Evolutionary conservation across 2,888 invertebrate genomes (phyloP), one percentile per base, ranked within the genome.

Genomic region (Odontocolon sp.): DNA sequence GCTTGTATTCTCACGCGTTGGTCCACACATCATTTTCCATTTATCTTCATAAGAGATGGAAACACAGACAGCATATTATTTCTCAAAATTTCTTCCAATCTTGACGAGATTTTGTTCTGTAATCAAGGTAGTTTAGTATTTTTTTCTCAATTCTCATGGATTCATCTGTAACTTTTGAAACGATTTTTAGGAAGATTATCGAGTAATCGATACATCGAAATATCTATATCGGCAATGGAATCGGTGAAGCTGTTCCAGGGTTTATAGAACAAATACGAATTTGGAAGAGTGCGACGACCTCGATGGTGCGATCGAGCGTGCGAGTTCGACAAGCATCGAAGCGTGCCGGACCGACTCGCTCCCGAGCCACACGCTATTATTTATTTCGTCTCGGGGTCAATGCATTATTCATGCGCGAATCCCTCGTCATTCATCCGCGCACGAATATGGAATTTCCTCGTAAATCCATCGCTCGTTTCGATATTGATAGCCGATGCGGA

Each of bases 401-500:
- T 87, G 86, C 81, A 86, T 86, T 84, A 87, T 86, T 86, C 87
- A 86, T 86, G 83, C 77, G 73, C 80, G 82, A 84, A 82, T 84
- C 82, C 81, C 82, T 76, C 81, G 84, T 85, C 81, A 81, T 86
- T 84, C 82, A 81, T 82, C 82, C 80, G 78, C 80, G 78, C 78
- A 79, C 81, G 78, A 81, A 83, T 82, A 82, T 81, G 78, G 78
- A 79, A 78, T 83, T 84, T 81, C 75, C 78, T 80, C 81, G 84
- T 83, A 81, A 85, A 86, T 82, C 82, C 80, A 80, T 81, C 79
- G 78, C 76, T 78, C 76, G 79, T 82, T 82, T 83, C 76, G 77
- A 81, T 81, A 82, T 83, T 82, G 80, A 82, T 82, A 80, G 80
- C 75, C 78, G 78, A 81, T 80, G 79, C 78, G 79, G 77, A 80